These are phyloP conservation scores for Balaenoptera acutorostrata DNA, from an alignment of 2,113 vertebrate species.

Conservation along the genomic window DNA sequence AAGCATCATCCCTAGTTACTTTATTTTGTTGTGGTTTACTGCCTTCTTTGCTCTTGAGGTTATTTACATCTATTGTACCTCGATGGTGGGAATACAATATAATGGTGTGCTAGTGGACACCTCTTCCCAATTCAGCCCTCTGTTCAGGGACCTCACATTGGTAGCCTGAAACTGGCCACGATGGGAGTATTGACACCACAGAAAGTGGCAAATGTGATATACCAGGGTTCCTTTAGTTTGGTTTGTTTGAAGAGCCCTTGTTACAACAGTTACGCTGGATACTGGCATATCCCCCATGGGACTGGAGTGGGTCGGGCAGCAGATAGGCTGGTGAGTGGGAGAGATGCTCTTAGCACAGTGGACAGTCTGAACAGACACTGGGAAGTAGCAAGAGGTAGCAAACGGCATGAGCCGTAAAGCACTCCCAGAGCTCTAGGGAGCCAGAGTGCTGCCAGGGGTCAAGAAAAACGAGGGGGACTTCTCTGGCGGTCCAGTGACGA, in stretches of 20 bases:
- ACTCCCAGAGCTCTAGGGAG: background rate
- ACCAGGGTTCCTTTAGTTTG: background rate
- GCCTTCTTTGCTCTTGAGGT: background rate
- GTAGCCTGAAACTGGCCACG: background rate
- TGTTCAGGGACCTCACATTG: background rate
- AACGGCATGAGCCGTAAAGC: background rate
- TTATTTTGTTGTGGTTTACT: background rate
- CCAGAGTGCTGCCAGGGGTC: background rate
- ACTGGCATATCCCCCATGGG: fast-evolving
- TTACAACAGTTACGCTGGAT: background rate
- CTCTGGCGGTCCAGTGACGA: too few relatives aligned
- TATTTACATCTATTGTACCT: background rate
- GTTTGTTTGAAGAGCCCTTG: background rate
- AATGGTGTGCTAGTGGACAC: background rate
- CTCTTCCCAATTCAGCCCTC: background rate
- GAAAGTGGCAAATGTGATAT: background rate
- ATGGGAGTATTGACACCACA: background rate
- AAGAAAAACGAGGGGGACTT: background rate
- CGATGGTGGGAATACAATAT: background rate
- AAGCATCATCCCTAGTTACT: background rate
- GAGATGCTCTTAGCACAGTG: too few relatives aligned
- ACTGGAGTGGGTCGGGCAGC: too few relatives aligned
- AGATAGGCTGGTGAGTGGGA: background rate
- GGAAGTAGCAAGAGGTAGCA: background rate
- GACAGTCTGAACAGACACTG: background rate